Percentiles rank a stretch among this genome's conserved stretches.
Conservation (phyloP, 1,140 invertebrate species). For the Cydia fagiglandana region DNA sequence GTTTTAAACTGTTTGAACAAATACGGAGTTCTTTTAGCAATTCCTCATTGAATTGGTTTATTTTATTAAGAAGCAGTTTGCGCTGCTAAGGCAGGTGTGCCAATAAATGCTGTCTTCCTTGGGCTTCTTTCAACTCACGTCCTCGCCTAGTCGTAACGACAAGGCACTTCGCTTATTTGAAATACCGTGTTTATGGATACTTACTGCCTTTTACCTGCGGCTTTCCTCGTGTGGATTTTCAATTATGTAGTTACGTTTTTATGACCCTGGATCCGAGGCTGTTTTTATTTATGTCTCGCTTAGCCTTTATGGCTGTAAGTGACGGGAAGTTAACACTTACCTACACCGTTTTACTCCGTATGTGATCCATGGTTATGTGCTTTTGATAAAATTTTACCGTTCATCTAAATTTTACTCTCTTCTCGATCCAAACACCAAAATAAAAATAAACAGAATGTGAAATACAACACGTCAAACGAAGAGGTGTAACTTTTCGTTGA, state of each 20-base stretch:
- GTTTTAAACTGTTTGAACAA: constrained; percentile 29
- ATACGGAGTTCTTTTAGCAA: not conserved
- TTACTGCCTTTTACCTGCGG: constrained; percentile 48
- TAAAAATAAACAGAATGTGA: constrained; percentile 9
- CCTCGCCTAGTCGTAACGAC: constrained; percentile 52
- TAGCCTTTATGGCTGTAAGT: constrained; percentile 24
- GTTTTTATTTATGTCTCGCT: constrained; percentile 29
- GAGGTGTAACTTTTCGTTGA: constrained; percentile 17
- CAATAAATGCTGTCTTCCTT: constrained; percentile 55
- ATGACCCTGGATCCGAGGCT: constrained; percentile 18
- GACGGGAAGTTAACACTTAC: constrained; percentile 20
- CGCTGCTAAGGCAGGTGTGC: constrained; percentile 61
- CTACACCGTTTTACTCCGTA: not conserved
- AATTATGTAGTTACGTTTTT: constrained; percentile 30
- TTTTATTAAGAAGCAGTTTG: constrained; percentile 29
- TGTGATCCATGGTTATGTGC: not conserved
- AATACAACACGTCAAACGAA: constrained; percentile 21
- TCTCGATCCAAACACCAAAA: not conserved
- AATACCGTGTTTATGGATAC: constrained; percentile 65
- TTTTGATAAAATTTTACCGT: constrained; percentile 26
- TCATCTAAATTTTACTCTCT: constrained; percentile 5
- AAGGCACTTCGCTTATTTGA: constrained; percentile 61
- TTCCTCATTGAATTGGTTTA: constrained; percentile 21
- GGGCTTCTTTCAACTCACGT: constrained; percentile 62
- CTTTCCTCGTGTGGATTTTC: constrained; percentile 22